Base-by-base conservation (phyloP, 2,888 invertebrate genomes). In the Himalopsyche kuldschensis region DNA sequence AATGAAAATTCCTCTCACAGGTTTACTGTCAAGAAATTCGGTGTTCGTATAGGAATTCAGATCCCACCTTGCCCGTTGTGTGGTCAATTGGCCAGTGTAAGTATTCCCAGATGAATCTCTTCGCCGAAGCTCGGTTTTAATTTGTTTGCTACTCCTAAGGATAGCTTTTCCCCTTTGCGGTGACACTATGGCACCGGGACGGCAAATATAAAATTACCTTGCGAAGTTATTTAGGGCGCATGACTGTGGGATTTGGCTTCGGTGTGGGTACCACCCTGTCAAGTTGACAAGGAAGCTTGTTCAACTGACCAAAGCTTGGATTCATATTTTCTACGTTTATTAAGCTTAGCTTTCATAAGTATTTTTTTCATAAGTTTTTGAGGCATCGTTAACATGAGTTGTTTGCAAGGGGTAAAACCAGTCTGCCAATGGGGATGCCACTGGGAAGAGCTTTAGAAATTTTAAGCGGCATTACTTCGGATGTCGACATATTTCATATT, bases 101-200 rank as follows among this genome's bases (percentile, higher is more conserved):
- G 20, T 48, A 31, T 79, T 48, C 47, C 79, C 79, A 27, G 41
- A 75, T 46, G 75, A 69, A 75, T 81, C 75, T 48, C 75, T 75
- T 41, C 46, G 20, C 35, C 47, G 47, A 30, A 27, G 47, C 55
- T 41, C 31, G 82, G 32, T 82, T 82, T 82, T 82, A 82, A 82
- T 82, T 82, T 82, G 82, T 82, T 82, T 78, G 48, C 78, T 35
- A 81, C 75, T 76, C 55, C 82, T 55, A 30, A 55, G 75, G 48
- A 82, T 82, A 55, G 82, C 77, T 82, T 78, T 48, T 24, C 35
- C 80, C 77, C 41, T 41, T 41, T 77, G 77, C 77, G 77, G 77
- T 77, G 24, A 55, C 55, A 55, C 24, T 55, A 20, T 24, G 55
- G 20, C 20, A 55, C 55, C 0, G 55, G 55, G 55, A 55, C 20